A percentile compares a stretch with the other conserved stretches of the same genome.
Evolutionary conservation across 2,113 vertebrate species (phyloP).

Genomic region (Apteryx mantelli): DNA sequence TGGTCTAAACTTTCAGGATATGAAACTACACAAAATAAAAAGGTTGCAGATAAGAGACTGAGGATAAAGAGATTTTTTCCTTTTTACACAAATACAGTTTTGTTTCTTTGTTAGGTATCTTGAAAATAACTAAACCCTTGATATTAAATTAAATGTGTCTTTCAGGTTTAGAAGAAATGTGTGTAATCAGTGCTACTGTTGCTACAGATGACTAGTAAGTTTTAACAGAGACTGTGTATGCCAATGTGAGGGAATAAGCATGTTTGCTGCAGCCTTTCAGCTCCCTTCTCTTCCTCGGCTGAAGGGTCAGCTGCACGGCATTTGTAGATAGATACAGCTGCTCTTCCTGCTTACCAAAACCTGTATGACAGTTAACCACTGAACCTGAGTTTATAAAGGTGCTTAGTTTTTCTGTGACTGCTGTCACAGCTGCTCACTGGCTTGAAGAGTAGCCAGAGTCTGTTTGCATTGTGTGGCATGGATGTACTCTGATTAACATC

Average conservation of each 20-base stretch:
- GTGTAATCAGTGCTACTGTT: neutral
- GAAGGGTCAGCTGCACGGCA: neutral
- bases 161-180: neutral
- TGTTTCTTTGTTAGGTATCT: neutral
- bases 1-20: neutral
- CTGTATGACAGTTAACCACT: neutral
- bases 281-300: neutral
- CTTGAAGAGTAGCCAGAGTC: neutral
- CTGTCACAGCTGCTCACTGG: rapidly evolving
- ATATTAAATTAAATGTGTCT: neutral
- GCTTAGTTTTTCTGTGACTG: neutral
- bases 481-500: neutral
- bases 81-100: neutral
- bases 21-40: neutral
- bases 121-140: neutral
- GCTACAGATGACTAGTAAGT: neutral
- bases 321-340: too few species aligned
- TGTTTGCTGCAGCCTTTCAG: neutral
- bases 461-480: rapidly evolving
- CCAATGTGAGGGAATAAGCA: rapidly evolving
- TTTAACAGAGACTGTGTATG: neutral
- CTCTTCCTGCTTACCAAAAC: rapidly evolving
- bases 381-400: rapidly evolving
- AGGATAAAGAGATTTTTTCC: neutral
- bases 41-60: neutral